These are phyloP conservation scores for Trissolcus basalis DNA, from an alignment of 1,140 invertebrate species.

Conservation along the genomic window DNA sequence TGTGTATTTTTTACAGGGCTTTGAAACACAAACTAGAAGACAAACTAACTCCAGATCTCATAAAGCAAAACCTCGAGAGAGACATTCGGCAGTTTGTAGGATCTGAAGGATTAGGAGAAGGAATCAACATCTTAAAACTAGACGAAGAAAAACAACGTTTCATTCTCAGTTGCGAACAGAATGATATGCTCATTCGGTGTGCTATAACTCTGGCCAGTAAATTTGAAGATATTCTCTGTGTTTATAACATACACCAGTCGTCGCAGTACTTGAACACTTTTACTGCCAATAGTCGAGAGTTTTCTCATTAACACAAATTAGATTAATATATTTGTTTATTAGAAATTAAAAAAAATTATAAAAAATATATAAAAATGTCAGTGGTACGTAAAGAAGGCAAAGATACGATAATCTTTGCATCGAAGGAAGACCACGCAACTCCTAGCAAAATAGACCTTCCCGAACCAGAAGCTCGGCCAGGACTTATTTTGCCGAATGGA, in stretches of 20 bases:
- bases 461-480: constrained; percentile 83
- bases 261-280: constrained; percentile 73
- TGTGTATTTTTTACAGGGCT: constrained; percentile 72
- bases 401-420: constrained; percentile 89
- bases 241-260: constrained; percentile 78
- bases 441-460: constrained; percentile 85
- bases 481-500: constrained; percentile 90
- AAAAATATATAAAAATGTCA: constrained; percentile 68
- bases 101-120: constrained; percentile 76
- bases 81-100: constrained; percentile 78
- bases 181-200: constrained; percentile 77
- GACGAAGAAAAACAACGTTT: constrained; percentile 71
- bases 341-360: too few species aligned
- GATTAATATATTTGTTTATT: constrained; percentile 11
- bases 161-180: constrained; percentile 78
- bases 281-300: constrained; percentile 66
- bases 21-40: constrained; percentile 67
- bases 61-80: constrained; percentile 79
- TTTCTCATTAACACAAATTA: constrained; percentile 58
- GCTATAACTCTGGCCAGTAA: constrained; percentile 77
- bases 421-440: constrained; percentile 85
- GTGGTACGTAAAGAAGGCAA: constrained; percentile 80
- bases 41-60: constrained; percentile 72
- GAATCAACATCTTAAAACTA: constrained; percentile 79
- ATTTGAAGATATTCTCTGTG: constrained; percentile 77